Percentiles rank a stretch among this genome's conserved stretches.
Conservation (phyloP, 2,797 vertebrate genomes). For the Strix occidentalis region DNA sequence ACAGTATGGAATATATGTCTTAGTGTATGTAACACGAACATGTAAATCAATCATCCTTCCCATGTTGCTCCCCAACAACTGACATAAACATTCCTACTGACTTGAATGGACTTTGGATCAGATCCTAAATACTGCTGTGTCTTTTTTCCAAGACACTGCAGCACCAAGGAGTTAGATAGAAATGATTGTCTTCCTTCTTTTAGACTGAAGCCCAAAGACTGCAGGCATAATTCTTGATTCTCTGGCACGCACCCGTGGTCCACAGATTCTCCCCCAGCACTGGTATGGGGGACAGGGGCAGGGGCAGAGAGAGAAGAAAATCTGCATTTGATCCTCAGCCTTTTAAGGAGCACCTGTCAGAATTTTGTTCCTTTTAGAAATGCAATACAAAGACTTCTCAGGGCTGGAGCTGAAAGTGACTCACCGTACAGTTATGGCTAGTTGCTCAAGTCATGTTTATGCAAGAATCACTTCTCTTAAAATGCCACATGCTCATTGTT, state of each 20-base stretch:
- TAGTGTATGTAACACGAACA: not conserved
- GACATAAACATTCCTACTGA: not conserved
- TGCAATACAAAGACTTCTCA: not conserved
- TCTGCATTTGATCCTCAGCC: not conserved
- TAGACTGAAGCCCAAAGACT: not conserved
- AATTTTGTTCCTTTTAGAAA: not conserved
- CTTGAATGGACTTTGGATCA: not conserved
- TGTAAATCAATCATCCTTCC: not conserved
- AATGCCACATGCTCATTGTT: not conserved
- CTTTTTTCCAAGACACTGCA: not conserved
- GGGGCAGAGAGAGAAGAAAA: not conserved
- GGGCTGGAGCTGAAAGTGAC: not conserved
- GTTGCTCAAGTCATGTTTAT: not conserved
- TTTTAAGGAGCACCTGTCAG: conserved; percentile 15
- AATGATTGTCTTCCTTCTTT: rapidly evolving
- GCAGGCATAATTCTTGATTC: not conserved
- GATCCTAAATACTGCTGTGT: not conserved
- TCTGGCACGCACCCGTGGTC: rapidly evolving
- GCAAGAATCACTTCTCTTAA: not conserved
- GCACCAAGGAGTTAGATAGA: not conserved
- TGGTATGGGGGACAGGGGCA: not conserved
- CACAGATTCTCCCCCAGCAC: not conserved
- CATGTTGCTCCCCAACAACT: not conserved
- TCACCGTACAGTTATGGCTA: not conserved
- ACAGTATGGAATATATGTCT: not conserved